phyloP scores from a whole-genome alignment of 2,888 invertebrate genomes.

The Phengaris arion region DNA sequence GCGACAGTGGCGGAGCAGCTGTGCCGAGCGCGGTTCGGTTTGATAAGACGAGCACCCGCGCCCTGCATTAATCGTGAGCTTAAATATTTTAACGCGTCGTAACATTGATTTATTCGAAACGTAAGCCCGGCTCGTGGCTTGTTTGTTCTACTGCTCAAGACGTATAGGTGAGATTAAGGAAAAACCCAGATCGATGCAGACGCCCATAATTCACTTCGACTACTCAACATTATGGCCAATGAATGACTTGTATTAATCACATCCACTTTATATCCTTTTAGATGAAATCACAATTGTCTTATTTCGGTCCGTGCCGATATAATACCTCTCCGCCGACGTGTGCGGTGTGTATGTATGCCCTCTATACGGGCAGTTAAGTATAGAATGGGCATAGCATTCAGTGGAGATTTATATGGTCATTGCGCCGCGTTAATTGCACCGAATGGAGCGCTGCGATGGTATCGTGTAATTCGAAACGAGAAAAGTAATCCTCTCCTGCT shows the following conservation, averaged over 20 bases:
- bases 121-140: conserved; percentile 76
- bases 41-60: conserved; percentile 63
- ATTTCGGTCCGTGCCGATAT: conserved; percentile 19
- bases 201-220: conserved; percentile 49
- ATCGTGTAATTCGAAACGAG: conserved; percentile 65
- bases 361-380: conserved; percentile 50
- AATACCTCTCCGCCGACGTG: neutral
- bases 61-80: conserved; percentile 75
- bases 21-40: conserved; percentile 53
- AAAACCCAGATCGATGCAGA: conserved; percentile 56
- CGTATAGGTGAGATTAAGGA: conserved; percentile 73
- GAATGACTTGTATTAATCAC: conserved; percentile 52
- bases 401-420: conserved; percentile 75
- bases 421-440: conserved; percentile 75
- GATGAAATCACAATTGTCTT: conserved; percentile 20
- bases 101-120: conserved; percentile 77
- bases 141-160: conserved; percentile 76
- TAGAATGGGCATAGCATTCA: conserved; percentile 64
- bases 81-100: conserved; percentile 79
- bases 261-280: conserved; percentile 45
- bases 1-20: conserved; percentile 50
- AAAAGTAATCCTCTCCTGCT: conserved; percentile 58
- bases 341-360: conserved; percentile 26
- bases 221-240: conserved; percentile 51
- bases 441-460: conserved; percentile 71